These are phyloP conservation scores for Congeria kusceri DNA, from an alignment of 2,888 invertebrate species.

Conservation along the genomic window DNA sequence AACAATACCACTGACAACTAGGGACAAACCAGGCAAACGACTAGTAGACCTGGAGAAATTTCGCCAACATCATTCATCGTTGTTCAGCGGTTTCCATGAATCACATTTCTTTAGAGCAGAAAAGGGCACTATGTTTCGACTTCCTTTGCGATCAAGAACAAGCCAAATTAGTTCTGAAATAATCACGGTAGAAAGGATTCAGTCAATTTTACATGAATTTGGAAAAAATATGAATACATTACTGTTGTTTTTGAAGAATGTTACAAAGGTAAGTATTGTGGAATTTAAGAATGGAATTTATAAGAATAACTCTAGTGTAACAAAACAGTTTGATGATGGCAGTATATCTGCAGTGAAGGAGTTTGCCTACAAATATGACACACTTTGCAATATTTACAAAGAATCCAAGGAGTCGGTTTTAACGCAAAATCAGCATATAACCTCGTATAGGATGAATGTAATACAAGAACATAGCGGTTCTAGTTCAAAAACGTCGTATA, in stretches of 20 bases:
- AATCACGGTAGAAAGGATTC: constrained; percentile 15
- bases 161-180: constrained; percentile 71
- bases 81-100: constrained; percentile 59
- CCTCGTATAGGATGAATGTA: neutral
- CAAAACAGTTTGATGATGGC: neutral
- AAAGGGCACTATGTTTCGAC: constrained; percentile 60
- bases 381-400: constrained; percentile 19
- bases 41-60: constrained; percentile 42
- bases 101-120: constrained; percentile 10
- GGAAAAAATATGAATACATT: constrained; percentile 38
- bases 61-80: constrained; percentile 37
- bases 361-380: neutral
- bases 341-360: neutral
- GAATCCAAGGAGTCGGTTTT: neutral
- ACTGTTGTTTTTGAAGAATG: constrained; percentile 60
- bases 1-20: constrained; percentile 67
- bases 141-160: constrained; percentile 58
- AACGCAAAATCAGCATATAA: neutral
- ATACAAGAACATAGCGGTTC: neutral
- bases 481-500: neutral
- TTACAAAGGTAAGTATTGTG: constrained; percentile 44
- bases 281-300: constrained; percentile 2
- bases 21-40: constrained; percentile 59
- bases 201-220: constrained; percentile 32
- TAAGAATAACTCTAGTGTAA: neutral